Conservation (phyloP, 2,113 vertebrate species). For the Calonectris borealis region DNA sequence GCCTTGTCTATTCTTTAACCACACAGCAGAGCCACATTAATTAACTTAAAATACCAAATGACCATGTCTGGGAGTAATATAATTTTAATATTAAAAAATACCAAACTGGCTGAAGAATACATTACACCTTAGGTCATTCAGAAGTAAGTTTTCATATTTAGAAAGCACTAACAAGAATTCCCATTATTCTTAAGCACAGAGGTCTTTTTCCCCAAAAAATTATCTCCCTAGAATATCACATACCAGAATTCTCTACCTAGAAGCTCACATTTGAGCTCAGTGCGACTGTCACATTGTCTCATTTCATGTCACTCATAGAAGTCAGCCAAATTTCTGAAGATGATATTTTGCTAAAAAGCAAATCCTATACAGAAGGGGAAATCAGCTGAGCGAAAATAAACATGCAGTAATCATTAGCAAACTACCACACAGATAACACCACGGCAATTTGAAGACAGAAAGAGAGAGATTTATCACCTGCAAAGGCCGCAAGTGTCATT, state of each 20-base stretch:
- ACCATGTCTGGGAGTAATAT: not conserved
- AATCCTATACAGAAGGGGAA: not conserved
- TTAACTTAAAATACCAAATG: not conserved
- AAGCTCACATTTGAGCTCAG: not conserved
- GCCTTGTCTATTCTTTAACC: not conserved
- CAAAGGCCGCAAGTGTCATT: rapidly evolving
- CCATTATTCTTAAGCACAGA: not conserved
- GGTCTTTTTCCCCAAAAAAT: not conserved
- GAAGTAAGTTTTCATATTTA: not conserved
- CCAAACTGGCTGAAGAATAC: not conserved
- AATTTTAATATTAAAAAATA: not conserved
- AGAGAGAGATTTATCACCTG: not conserved
- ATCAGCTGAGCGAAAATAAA: not conserved
- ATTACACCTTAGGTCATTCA: not conserved
- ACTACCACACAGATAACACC: not conserved
- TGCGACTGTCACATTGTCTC: not conserved
- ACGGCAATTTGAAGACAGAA: not conserved
- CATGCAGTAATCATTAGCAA: not conserved
- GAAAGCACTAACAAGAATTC: not conserved
- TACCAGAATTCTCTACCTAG: not conserved
- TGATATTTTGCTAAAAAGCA: not conserved
- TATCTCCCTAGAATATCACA: not conserved
- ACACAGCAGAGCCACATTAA: not conserved
- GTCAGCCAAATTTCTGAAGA: not conserved
- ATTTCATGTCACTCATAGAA: not conserved